A percentile compares a stretch with the other conserved stretches of the same genome.
Evolutionary conservation across 2,113 vertebrate species (phyloP).

Genomic region (Gnathonemus echidnorhynchus): DNA sequence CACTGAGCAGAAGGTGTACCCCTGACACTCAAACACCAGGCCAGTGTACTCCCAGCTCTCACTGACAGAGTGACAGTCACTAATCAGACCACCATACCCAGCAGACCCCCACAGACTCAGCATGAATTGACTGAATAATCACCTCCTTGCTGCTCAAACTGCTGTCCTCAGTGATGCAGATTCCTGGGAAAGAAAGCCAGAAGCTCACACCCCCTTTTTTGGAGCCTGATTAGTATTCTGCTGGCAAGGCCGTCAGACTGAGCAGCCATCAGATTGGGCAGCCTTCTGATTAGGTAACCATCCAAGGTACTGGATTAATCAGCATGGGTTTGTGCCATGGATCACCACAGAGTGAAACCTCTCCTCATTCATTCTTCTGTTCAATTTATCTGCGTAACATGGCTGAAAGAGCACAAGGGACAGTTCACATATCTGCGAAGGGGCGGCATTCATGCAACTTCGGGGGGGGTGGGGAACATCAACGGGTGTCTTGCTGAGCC

Average conservation of each 20-base stretch:
- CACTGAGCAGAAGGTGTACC: not conserved
- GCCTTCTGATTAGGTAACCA: not conserved
- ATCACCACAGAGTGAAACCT: not conserved
- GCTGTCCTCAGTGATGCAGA: not conserved
- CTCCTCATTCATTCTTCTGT: not conserved
- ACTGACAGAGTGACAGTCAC: not conserved
- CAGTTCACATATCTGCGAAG: not conserved
- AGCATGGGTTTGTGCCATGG: not conserved
- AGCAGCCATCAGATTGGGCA: not conserved
- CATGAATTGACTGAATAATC: not conserved
- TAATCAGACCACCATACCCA: not conserved
- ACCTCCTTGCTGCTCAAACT: not conserved
- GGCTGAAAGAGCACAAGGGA: not conserved
- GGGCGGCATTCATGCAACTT: not conserved
- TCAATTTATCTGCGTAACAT: not conserved
- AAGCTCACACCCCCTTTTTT: not conserved
- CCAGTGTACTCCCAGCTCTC: not conserved
- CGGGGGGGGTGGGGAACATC: not conserved
- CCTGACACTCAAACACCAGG: not conserved
- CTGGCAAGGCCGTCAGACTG: not conserved
- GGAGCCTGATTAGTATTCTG: not conserved
- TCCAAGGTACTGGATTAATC: not conserved
- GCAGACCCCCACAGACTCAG: not conserved
- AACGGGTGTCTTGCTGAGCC: not conserved
- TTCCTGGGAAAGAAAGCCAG: not conserved